Evolutionary conservation across 2,113 vertebrate species (phyloP), one percentile per base, ranked within the genome.

Genomic region (Xenopus tropicalis): DNA sequence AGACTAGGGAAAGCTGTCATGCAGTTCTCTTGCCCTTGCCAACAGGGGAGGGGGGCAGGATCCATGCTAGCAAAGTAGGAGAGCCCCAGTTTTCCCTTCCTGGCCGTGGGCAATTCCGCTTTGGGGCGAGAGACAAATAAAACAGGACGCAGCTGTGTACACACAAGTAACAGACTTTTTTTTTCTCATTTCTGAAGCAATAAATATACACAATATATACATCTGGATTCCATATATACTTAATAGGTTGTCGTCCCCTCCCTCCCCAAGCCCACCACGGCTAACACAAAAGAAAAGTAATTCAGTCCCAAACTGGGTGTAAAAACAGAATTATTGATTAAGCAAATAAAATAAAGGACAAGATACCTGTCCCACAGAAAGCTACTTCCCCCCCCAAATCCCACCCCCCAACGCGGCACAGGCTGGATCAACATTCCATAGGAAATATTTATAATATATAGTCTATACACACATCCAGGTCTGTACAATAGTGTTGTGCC

Each of bases 131-230:
- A 7, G 29, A 29, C 13, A 29, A 63, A 64, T 62, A 64, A 69
- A 54, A 61, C 51, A 75, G 20, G 43, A 69, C 57, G 69, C 73
- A 56, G n/a, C 44, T 11, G 21, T 56, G 52, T 77, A 79, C 65
- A 86, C 86, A 80, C 74, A 84, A 83, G 84, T 80, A 75, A 75
- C 73, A 75, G 58, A 75, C 73, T 75, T 75, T 75, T 75, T 74
- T 48, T 48, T 74, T 75, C 69, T 83, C 83, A 5, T 89, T 89
- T 89, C 88, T 88, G 86, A 86, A 85, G 85, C 87, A 85, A 86
- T 85, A 88, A 86, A 87, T 87, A 86, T 89, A 89, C 87, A 89
- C 67, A 69, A 83, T 88, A 87, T 88, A 72, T 89, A 89, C 86
- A 89, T 82, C 68, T 77, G 82, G 79, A 83, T 79, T 81, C 74